Base-by-base conservation (phyloP, 2,113 vertebrate genomes). In the Origma solitaria region DNA sequence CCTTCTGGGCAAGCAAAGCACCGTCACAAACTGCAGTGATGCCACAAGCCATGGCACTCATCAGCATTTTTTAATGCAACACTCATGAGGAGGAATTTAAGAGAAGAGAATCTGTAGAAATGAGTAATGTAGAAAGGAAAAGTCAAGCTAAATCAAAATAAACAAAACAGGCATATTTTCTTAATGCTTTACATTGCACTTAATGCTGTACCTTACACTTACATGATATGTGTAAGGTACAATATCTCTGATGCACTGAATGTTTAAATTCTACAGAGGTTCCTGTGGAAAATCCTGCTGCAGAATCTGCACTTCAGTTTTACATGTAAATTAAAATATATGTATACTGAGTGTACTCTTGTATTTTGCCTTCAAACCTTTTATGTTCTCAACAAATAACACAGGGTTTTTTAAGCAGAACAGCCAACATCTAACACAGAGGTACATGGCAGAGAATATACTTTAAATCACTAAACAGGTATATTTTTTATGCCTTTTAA, bases 401-500 rank as follows among this genome's bases (percentile, higher is more conserved):
- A 82, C 6, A 18, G 21, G 11, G 13, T 6, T 76, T 88, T 78
- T 77, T 1, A 54, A 84, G 53, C 42, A 79, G 45, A 89, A 28
- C 18, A 79, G 25, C 6, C 45, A 68, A 83, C 92, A 78, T 88
- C n/a, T 51, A 64, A 58, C 9, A 61, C 47, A 92, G 68, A 45
- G 6, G 7, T 50, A 61, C 28, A 23, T 33, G 61, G 40, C 60
- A 81, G 61, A 94, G 96, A 94, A 86, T 64, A 87, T 15, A 77
- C 42, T 92, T 95, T 79, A 58, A 92, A 73, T 82, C 88, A 84
- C 83, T 62, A 62, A 79, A 30, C 69, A 73, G 78, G 64, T 50
- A 60, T 44, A 65, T 53, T 84, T 97, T 77, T 91, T 54, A 65
- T 87, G 92, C 77, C 58, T 96, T 97, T 95, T 96, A 42, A 71